Conservation (phyloP, 2,113 vertebrate genomes). For the Festucalex cinctus region DNA sequence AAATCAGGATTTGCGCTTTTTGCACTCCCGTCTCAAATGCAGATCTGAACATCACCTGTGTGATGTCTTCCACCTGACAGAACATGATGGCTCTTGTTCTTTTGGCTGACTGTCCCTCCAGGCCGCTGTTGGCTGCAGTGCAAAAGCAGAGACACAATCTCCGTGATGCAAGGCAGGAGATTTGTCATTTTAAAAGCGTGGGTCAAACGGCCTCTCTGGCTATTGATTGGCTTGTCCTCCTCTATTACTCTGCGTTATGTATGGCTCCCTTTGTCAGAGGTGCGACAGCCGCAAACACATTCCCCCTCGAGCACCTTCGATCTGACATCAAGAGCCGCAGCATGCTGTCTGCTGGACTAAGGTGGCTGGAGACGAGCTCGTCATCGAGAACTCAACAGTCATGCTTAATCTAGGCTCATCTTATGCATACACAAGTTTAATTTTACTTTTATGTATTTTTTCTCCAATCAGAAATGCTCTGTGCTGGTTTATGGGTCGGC, state of each 20-base stretch:
- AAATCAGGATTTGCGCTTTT: no score
- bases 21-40: not conserved
- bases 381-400: conserved; percentile 40
- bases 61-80: conserved; percentile 7
- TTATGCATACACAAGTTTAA: conserved; percentile 10
- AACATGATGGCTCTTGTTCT: conserved; percentile 12
- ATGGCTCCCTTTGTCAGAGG: conserved; percentile 62
- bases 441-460: no score
- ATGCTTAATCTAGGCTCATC: conserved; percentile 32
- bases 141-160: conserved; percentile 25
- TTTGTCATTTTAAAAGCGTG: conserved; percentile 64
- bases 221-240: conserved; percentile 69
- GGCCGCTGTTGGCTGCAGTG: not conserved
- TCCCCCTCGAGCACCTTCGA: conserved; percentile 63
- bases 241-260: conserved; percentile 63
- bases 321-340: conserved; percentile 52
- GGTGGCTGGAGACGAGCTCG: conserved; percentile 33
- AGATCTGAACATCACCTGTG: not conserved
- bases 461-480: no score
- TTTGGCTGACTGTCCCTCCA: conserved; percentile 13
- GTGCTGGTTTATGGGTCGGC: no score
- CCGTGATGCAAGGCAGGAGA: conserved; percentile 41
- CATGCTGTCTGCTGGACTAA: conserved; percentile 1
- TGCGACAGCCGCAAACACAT: conserved; percentile 64
- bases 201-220: conserved; percentile 59